A percentile compares a stretch with the other conserved stretches of the same genome.
These are phyloP conservation scores for Polietes domitor DNA, from an alignment of 2,888 invertebrate species.

Conservation along the genomic window DNA sequence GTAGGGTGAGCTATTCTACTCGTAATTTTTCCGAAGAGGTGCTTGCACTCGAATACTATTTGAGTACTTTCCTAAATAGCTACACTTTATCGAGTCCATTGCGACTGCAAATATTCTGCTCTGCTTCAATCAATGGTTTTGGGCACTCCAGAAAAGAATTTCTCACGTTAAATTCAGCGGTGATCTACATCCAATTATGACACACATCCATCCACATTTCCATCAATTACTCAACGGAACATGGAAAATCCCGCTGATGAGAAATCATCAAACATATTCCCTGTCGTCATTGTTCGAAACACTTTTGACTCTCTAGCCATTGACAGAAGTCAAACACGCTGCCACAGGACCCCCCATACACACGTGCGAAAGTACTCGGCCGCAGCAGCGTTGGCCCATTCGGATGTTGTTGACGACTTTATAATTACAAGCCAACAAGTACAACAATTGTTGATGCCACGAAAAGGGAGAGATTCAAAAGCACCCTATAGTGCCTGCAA, in stretches of 20 bases:
- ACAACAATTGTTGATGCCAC: conserved; percentile 20
- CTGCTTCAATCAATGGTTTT: no score
- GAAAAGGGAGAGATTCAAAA: conserved; percentile 55
- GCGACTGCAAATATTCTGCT: no score
- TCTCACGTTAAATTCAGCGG: conserved; percentile 54
- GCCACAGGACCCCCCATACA: conserved; percentile 74
- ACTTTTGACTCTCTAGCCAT: conserved; percentile 49
- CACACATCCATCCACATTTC: conserved; percentile 34
- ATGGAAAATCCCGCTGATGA: conserved; percentile 75
- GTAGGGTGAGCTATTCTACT: no score
- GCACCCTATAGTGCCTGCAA: conserved; percentile 65
- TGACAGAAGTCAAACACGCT: conserved; percentile 51
- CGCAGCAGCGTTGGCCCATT: conserved; percentile 30
- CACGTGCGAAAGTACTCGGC: conserved; percentile 73
- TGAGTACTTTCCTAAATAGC: no score
- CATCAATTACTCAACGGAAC: conserved; percentile 51
- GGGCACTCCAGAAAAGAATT: neutral
- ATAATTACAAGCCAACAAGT: conserved; percentile 72
- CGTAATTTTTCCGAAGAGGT: no score
- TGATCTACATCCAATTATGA: conserved; percentile 54
- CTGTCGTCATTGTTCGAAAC: conserved; percentile 32
- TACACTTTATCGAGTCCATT: no score
- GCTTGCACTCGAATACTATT: no score
- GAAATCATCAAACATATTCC: conserved; percentile 60
- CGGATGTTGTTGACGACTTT: conserved; percentile 68